Evolutionary conservation across 1,140 invertebrate species (phyloP), one percentile per base, ranked within the genome.

Genomic region (Drosophila kanapiae): DNA sequence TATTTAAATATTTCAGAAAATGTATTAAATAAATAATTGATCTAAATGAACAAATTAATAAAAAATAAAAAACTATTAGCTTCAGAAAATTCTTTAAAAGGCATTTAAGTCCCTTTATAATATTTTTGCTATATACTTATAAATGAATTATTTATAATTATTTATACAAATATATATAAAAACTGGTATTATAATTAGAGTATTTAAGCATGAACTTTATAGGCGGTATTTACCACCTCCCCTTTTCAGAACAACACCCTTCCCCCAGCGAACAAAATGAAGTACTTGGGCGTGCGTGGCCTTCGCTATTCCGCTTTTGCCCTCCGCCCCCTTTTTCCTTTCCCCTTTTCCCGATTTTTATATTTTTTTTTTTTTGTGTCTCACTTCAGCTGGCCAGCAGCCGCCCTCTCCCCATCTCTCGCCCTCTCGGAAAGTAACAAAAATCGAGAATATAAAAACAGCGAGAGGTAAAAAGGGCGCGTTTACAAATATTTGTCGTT

Each of bases 401-500:
- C 58, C 38, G 9, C 14, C 58, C n/a, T 42, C 58, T 45, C 38
- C 18, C 29, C 29, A 3, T 7, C n/a, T 16, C 29, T 33, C 18
- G 23, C 35, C 42, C 16, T 13, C 1, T 0, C 5, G 29, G n/a
- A 23, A n/a, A 5, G 16, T 18, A 65, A 69, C 38, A 38, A 49
- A 68, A 65, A 37, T 65, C 29, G 14, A 40, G 35, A 38, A 38
- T 56, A 27, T 38, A 67, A 38, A 33, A 33, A 48, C 42, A 10
- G 18, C n/a, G 29, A 29, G 49, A 58, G 54, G 62, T 59, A 78
- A 60, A 77, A 78, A 72, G 76, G 81, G 82, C 78, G 81, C 82
- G 67, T 75, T 78, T 78, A 84, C 82, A 85, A 85, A 85, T 84
- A 85, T 85, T 85, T 84, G 78, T 56, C 68, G 75, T 48, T 78